Conservation (phyloP, 2,113 vertebrate genomes). For the Aldabrachelys gigantea region DNA sequence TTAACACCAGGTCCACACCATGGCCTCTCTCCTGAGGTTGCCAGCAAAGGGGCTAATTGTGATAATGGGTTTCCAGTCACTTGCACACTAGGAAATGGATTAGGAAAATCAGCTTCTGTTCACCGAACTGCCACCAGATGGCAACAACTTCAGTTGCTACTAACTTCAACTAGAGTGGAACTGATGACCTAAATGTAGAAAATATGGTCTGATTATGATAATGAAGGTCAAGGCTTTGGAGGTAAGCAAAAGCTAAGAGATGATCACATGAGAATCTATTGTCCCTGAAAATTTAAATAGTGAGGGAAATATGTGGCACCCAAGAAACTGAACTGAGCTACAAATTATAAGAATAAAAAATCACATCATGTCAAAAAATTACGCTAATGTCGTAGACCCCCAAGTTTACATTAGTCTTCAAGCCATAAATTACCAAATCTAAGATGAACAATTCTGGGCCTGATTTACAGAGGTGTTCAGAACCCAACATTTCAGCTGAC, state of each 20-base stretch:
- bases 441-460: no score
- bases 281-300: background rate
- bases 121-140: background rate
- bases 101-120: background rate
- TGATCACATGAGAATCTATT: background rate
- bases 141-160: background rate
- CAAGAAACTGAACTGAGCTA: background rate
- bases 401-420: background rate
- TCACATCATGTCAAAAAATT: background rate
- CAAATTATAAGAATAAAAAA: background rate
- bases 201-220: background rate
- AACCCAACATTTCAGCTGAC: no score
- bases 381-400: background rate
- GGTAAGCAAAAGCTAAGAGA: background rate
- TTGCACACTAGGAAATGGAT: background rate
- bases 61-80: background rate
- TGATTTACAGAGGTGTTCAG: no score
- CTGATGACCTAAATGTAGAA: background rate
- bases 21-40: background rate
- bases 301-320: background rate
- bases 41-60: background rate
- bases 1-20: background rate
- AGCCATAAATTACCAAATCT: background rate
- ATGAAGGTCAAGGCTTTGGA: background rate
- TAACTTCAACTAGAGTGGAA: background rate